Evolutionary conservation across 2,888 invertebrate genomes (phyloP), one percentile per base, ranked within the genome.

Genomic region (Syrphus vitripennis): DNA sequence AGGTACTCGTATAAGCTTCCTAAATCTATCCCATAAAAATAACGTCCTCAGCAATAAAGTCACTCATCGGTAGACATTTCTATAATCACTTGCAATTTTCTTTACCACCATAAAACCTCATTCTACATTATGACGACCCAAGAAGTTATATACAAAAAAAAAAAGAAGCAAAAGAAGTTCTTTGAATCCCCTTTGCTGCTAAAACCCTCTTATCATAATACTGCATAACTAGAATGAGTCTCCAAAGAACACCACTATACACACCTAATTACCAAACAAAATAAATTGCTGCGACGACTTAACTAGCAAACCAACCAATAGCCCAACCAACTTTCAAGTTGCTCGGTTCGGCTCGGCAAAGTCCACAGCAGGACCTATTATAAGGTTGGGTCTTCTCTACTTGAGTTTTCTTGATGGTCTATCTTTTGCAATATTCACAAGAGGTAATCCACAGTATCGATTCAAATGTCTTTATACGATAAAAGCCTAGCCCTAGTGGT

Each of bases 71-170:
- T 21, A 57, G 82, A 87, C 88, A 88, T 88, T 87, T 88, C 88
- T 88, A 88, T 88, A 88, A 88, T 88, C 88, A 87, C 87, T 88
- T 88, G 80, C 88, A 88, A 88, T 88, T 88, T 88, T 78, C 87
- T 83, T 81, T 84, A 88, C 83, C 87, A 87, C 84, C 87, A 77
- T 81, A 59, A 80, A 77, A 31, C 16, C 70, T 57, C 37, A 72
- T 50, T 63, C 19, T 31, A 61, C 61, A 75, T 45, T 50, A 63
- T 61, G 45, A 67, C n/a, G 29, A 26, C n/a, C 16, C 24, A 61
- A 61, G 48, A 57, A 16, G 21, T 42, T 40, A 48, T 2, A 19
- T 4, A n/a, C 29, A n/a, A 63, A 24, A n/a, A n/a, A 76, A 21
- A 34, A 16, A 26, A 21, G 3, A 29, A 24, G 24, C 21, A 59